These are phyloP conservation scores for Chelonus insularis DNA, from an alignment of 1,140 invertebrate species.

Conservation along the genomic window DNA sequence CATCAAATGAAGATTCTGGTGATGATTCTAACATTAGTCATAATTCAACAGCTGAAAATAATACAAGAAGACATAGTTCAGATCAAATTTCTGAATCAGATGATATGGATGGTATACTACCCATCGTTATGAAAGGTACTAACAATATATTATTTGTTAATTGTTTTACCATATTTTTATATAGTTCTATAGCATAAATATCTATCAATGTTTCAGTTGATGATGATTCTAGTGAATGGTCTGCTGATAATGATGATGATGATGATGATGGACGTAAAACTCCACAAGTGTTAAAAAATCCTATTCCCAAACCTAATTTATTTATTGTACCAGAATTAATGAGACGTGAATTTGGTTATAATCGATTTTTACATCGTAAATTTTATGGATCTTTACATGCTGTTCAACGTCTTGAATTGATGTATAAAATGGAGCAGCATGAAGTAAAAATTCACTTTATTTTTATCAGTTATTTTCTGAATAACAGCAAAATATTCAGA, in stretches of 20 bases:
- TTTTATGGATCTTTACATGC: slow-evolving; percentile 82
- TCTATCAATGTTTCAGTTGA: slow-evolving; percentile 3
- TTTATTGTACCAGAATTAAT: slow-evolving; percentile 65
- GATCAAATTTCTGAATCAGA: not conserved
- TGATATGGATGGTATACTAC: not conserved
- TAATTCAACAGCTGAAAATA: not conserved
- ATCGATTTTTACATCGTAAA: slow-evolving; percentile 67
- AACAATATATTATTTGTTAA: not conserved
- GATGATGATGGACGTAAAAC: slow-evolving; percentile 53
- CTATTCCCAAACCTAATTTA: slow-evolving; percentile 71
- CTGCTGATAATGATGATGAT: slow-evolving; percentile 46
- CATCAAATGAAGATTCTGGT: not conserved
- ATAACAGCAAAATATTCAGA: not conserved
- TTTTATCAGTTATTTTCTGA: slow-evolving; percentile 15
- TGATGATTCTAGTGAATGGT: slow-evolving; percentile 45
- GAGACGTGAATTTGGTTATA: slow-evolving; percentile 66
- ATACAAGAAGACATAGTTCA: not conserved
- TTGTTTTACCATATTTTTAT: too few species aligned
- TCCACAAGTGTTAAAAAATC: slow-evolving; percentile 62
- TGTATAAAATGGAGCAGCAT: slow-evolving; percentile 79
- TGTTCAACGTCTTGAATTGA: slow-evolving; percentile 80
- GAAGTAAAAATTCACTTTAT: slow-evolving; percentile 40
- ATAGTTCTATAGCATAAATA: too few species aligned
- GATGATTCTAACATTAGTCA: not conserved
- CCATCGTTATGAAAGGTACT: not conserved